Evolutionary conservation across 2,797 vertebrate genomes (phyloP), one percentile per base, ranked within the genome.

Genomic region (Myotis myotis): DNA sequence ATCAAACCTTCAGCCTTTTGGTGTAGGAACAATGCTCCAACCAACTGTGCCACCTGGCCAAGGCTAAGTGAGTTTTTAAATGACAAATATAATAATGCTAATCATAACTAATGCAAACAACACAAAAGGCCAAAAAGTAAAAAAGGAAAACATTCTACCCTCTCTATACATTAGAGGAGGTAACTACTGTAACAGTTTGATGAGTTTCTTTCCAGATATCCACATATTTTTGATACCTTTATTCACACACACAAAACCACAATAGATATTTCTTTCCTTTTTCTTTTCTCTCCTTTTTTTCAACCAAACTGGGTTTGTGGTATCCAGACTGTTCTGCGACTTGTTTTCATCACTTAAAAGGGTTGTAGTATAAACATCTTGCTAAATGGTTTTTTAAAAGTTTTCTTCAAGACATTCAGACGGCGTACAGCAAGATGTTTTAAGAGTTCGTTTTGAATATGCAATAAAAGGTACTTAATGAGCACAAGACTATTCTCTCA

Each of bases 381-480:
- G 25, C n/a, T 68, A 66, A 17, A 38, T 5, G 38, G 10, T 36
- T 92, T 94, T 95, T 60, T n/a, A 38, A 74, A 71, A 53, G 15
- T 57, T 82, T 33, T 78, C 33, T 44, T 60, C 15, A 68, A n/a
- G 60, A 75, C 57, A 72, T 81, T 94, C 64, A 49, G 75, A 70
- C 9, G 53, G 6, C 41, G 12, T 17, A 36, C 20, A 80, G 25
- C 30, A 89, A 94, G 66, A 19, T 25, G 83, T 87, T 80, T 92
- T 86, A 66, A 55, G 41, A 81, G 17, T 62, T 92, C 19, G 11
- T 86, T 96, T 87, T 79, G 71, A 95, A 66, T 53, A 41, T 44
- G 23, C 51, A 89, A 75, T 89, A 57, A 55, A 0, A 53, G 6
- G 66, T 28, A 82, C 41, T 94, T 33, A 66, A 53, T 49, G 57